A percentile compares a stretch with the other conserved stretches of the same genome.
These are phyloP conservation scores for Heteronetta atricapilla DNA, from an alignment of 2,113 vertebrate species.

Conservation along the genomic window DNA sequence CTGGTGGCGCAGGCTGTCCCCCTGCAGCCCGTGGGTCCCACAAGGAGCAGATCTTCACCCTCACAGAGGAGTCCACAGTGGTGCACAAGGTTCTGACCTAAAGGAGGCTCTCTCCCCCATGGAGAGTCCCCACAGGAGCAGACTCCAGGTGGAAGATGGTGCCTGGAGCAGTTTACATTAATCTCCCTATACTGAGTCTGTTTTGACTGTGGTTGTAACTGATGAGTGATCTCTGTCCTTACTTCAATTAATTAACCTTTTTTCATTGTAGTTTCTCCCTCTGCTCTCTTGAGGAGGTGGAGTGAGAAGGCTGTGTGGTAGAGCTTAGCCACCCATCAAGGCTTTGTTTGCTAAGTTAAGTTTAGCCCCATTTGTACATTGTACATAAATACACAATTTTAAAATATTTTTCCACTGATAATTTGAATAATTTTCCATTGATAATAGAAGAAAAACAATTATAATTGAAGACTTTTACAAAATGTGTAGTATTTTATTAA, in stretches of 20 bases:
- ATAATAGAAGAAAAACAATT: background rate
- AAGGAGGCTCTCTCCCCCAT: too few species aligned
- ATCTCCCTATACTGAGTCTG: background rate
- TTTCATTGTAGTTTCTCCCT: background rate
- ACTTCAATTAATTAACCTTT: background rate
- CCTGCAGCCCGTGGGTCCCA: background rate
- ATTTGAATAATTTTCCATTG: background rate
- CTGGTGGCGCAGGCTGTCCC: background rate
- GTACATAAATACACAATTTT: background rate
- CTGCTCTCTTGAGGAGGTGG: background rate
- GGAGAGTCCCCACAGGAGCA: too few species aligned
- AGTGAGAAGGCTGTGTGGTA: background rate
- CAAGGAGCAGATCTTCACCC: too few species aligned
- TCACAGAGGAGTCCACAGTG: background rate
- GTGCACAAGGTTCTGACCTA: background rate
- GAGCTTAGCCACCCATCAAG: background rate
- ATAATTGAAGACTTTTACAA: background rate
- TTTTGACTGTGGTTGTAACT: background rate
- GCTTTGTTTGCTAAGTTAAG: background rate
- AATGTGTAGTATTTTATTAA: background rate
- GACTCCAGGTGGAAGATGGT: too few species aligned
- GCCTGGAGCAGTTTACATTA: too few species aligned
- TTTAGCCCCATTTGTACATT: background rate
- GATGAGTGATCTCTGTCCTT: background rate
- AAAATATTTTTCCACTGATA: background rate